Evolutionary conservation across 1,140 invertebrate genomes (phyloP).

Genomic region (Oryctes rhinoceros): DNA sequence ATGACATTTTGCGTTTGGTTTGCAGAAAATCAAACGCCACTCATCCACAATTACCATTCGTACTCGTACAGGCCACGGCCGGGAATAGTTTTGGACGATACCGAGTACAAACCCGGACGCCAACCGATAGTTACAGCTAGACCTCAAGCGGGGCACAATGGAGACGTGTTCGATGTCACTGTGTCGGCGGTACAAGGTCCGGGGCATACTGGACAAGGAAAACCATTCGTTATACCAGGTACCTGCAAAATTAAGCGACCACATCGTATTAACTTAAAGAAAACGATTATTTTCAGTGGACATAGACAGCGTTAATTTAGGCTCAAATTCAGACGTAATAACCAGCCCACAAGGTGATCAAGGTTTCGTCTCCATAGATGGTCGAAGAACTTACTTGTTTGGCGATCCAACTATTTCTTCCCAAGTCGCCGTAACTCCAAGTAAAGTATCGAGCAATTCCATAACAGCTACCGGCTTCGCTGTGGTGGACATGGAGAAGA

Average conservation of each 20-base stretch:
- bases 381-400: constrained; percentile 87
- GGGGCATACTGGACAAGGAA: constrained; percentile 64
- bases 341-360: constrained; percentile 80
- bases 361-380: constrained; percentile 92
- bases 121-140: constrained; percentile 57
- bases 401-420: constrained; percentile 62
- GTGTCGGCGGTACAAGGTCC: constrained; percentile 87
- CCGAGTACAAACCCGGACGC: constrained; percentile 74
- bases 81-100: constrained; percentile 83
- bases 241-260: constrained; percentile 31
- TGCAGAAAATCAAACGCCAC: constrained; percentile 31
- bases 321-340: constrained; percentile 68
- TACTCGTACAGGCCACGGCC: constrained; percentile 75
- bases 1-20: neutral
- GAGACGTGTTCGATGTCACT: constrained; percentile 88
- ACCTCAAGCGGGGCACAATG: constrained; percentile 59
- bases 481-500: constrained; percentile 61
- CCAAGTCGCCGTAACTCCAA: constrained; percentile 52
- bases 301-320: constrained; percentile 48
- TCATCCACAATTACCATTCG: constrained; percentile 4
- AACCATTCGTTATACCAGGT: constrained; percentile 67
- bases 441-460: constrained; percentile 54
- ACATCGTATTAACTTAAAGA: neutral
- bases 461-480: constrained; percentile 65
- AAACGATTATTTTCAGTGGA: constrained; percentile 50